Evolutionary conservation across 1,140 invertebrate genomes (phyloP).

Genomic region (Planococcus citri): DNA sequence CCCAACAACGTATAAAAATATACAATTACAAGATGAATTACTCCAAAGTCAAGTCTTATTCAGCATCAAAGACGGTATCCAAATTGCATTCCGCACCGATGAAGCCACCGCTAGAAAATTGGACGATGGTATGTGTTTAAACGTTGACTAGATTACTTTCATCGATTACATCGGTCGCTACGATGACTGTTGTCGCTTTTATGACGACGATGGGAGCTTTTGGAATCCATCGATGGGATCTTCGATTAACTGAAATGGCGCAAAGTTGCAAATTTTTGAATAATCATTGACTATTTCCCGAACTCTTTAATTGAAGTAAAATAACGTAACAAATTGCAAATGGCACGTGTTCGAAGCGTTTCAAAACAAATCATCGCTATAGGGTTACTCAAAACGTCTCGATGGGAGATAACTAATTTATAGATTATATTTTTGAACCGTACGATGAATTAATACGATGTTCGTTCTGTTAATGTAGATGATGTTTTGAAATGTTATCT

Average conservation of each 20-base stretch:
- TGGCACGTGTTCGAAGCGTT: no score
- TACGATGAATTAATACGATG: no score
- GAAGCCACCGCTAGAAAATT: conserved; percentile 23
- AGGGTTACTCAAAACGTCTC: no score
- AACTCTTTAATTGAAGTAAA: no score
- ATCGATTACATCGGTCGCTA: conserved; percentile 10
- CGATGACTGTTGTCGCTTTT: conserved; percentile 1
- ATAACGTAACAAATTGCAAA: no score
- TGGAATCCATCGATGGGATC: background rate
- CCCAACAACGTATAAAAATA: no score
- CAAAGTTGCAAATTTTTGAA: background rate
- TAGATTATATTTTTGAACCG: no score
- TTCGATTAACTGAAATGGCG: background rate
- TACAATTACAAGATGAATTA: background rate
- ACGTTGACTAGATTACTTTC: conserved; percentile 14
- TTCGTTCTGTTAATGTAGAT: no score
- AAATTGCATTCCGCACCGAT: conserved; percentile 25
- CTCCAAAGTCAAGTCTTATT: conserved; percentile 21
- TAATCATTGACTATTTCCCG: background rate
- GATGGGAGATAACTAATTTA: no score
- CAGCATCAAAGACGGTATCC: conserved; percentile 24
- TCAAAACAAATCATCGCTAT: no score
- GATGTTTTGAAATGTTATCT: conserved; percentile 24
- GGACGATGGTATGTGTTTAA: conserved; percentile 24
- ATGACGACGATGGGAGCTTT: background rate